Base-by-base conservation (phyloP, 2,797 vertebrate species). In the Diglossa cyanea region DNA sequence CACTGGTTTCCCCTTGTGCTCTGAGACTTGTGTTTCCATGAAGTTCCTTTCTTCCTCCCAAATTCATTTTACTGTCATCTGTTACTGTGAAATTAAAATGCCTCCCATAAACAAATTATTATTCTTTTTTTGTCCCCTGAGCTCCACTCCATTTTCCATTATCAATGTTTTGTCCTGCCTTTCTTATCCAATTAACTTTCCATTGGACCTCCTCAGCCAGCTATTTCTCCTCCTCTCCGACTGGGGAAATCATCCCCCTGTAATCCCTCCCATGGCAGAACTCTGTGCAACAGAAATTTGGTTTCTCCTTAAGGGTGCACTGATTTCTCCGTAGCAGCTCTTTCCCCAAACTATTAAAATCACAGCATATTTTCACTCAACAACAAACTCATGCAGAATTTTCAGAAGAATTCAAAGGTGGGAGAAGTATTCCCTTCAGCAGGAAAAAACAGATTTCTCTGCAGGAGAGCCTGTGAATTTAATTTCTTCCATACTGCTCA, bases 21-120 rank as follows among this genome's bases (percentile, higher is more conserved):
- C 44, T 62, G 66, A 89, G 73, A 72, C 45, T 76, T 63, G 25
- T 58, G 19, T 68, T 18, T 83, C 76, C 47, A 26, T 39, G 37
- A 92, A 83, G 62, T 65, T 88, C 37, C 54, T 86, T 77, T 72
- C 47, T 75, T 88, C 66, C 40, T 78, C 76, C 51, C 85, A 88
- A 72, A 93, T 78, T 78, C 17, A 75, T 92, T 93, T 93, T 61
- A 47, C 35, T 83, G n/a, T 90, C 87, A 74, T 90, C 63, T 91
- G 72, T 88, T 94, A 67, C 50, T 63, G 54, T 74, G 73, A 91
- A 94, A 94, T 95, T 93, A 88, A 94, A 93, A 93, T 75, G 20
- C 45, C 30, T 94, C 54, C 57, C 58, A 67, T 85, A 96, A 94
- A 96, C 35, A 94, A 87, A 87, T 89, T 66, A 20, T 86, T 91